Evolutionary conservation across 1,140 invertebrate species (phyloP).

Genomic region (Cyrtorhinus lividipennis): DNA sequence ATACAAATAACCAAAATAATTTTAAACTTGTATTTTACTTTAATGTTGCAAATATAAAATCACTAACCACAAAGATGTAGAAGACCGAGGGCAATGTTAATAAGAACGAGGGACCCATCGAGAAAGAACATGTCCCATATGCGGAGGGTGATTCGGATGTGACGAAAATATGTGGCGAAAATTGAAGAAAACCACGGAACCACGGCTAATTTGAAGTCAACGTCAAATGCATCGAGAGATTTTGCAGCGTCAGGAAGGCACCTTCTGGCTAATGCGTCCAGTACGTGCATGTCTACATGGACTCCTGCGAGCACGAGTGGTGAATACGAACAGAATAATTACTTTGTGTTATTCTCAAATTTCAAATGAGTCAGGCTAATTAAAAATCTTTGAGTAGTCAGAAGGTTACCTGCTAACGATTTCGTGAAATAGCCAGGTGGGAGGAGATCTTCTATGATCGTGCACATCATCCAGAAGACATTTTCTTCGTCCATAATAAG

Average conservation of each 20-base stretch:
- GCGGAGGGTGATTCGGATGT: constrained; percentile 85
- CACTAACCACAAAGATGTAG: constrained; percentile 30
- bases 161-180: constrained; percentile 41
- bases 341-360: too few species aligned
- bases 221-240: constrained; percentile 81
- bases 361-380: too few species aligned
- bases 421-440: constrained; percentile 96
- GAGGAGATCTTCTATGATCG: constrained; percentile 93
- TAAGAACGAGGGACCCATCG: constrained; percentile 90
- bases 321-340: background rate
- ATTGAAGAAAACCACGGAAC: constrained; percentile 82
- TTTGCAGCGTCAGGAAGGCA: constrained; percentile 82
- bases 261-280: constrained; percentile 76
- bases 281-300: constrained; percentile 86
- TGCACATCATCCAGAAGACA: constrained; percentile 97
- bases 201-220: constrained; percentile 86
- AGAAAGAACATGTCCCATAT: constrained; percentile 97
- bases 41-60: too few species aligned
- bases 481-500: constrained; percentile 96
- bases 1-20: background rate
- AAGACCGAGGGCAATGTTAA: constrained; percentile 90
- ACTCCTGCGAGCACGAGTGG: constrained; percentile 38
- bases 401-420: constrained; percentile 61
- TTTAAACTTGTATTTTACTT: background rate
- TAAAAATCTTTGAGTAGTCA: too few species aligned